phyloP scores from a whole-genome alignment of 2,797 vertebrate species.

The Oreonectes daqikongensis region DNA sequence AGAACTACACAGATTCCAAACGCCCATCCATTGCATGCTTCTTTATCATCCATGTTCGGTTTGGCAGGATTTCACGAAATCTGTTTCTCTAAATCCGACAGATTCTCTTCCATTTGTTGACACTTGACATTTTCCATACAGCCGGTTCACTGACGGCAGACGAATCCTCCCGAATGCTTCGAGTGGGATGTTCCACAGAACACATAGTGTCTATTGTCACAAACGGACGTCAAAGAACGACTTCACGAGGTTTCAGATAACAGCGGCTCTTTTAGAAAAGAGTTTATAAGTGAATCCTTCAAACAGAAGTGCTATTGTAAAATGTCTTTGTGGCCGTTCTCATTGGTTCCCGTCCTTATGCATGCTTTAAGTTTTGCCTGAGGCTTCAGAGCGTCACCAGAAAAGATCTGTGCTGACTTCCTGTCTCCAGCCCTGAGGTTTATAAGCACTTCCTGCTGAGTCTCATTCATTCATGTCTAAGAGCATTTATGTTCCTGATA shows the following conservation, averaged over 20 bases:
- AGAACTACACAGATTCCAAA: neutral
- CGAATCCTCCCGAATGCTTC: neutral
- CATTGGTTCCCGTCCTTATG: neutral
- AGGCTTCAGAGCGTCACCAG: slow-evolving; percentile 5
- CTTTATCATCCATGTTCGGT: neutral
- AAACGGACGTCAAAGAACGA: too few relatives aligned
- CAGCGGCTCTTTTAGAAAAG: slow-evolving; percentile 17
- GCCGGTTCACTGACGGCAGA: neutral
- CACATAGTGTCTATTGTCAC: neutral
- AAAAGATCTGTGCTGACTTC: slow-evolving; percentile 4
- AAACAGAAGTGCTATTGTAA: slow-evolving; percentile 28
- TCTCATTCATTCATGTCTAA: slow-evolving; percentile 1
- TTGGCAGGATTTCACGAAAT: neutral
- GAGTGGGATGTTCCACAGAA: neutral
- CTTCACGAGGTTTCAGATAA: slow-evolving; percentile 1
- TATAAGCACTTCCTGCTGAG: slow-evolving; percentile 15
- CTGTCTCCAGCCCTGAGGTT: slow-evolving; percentile 6
- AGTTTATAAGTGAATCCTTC: neutral
- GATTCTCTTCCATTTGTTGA: neutral
- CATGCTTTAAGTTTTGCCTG: slow-evolving; percentile 14
- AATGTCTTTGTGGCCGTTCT: slow-evolving; percentile 7
- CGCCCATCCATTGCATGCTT: neutral
- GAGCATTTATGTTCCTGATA: slow-evolving; percentile 27
- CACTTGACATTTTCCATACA: slow-evolving; percentile 2
- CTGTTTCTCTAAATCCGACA: neutral